These are phyloP conservation scores for Vulpes lagopus DNA, from an alignment of 2,113 vertebrate species.

Conservation along the genomic window DNA sequence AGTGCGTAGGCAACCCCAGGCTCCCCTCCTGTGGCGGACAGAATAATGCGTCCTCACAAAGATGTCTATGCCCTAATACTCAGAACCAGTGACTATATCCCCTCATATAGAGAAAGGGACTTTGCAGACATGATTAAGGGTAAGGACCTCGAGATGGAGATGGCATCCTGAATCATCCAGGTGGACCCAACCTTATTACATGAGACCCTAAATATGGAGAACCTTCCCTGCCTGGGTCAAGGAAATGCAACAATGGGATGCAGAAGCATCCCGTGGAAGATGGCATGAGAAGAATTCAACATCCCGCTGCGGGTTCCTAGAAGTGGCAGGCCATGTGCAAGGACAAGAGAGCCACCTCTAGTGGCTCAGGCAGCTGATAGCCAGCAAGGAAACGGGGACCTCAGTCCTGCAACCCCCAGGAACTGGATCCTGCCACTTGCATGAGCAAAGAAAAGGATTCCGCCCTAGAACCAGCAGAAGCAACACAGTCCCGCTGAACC, in stretches of 20 bases:
- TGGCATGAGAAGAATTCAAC: background rate
- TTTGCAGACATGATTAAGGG: background rate
- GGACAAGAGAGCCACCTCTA: background rate
- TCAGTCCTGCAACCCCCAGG: background rate
- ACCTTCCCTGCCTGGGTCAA: background rate
- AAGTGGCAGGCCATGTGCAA: accelerated
- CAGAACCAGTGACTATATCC: background rate
- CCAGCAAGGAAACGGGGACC: accelerated
- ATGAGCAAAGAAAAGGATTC: background rate
- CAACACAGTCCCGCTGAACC: background rate
- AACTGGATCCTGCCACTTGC: background rate
- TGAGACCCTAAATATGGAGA: background rate
- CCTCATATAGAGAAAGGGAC: background rate
- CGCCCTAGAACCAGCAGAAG: no score
- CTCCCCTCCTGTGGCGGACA: background rate
- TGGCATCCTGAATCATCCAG: background rate
- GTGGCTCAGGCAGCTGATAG: background rate
- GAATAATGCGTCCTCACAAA: background rate
- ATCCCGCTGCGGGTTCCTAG: background rate
- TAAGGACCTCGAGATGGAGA: background rate
- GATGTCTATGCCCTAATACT: background rate
- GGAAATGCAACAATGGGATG: background rate
- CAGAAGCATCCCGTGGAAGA: background rate
- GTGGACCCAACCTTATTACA: background rate
- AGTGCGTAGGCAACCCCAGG: background rate